Evolutionary conservation across 2,113 vertebrate species (phyloP), one percentile per base, ranked within the genome.

Genomic region (Pterocles gutturalis): DNA sequence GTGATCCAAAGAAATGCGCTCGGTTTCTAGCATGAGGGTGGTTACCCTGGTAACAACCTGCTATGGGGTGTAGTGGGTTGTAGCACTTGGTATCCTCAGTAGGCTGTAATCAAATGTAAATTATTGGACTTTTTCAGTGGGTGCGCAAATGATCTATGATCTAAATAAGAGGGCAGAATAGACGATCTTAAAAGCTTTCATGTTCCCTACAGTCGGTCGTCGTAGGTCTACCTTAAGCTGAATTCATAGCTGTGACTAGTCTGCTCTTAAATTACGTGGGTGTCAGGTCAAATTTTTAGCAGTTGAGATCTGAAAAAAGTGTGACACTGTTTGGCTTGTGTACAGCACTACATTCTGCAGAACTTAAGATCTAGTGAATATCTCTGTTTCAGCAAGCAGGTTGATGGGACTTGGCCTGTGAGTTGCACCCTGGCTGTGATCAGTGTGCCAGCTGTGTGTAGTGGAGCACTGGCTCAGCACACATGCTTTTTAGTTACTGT

Each of bases 251-350:
- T 64, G 0, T 46, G 51, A 84, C 18, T 54, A 77, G 31, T 22
- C 3, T 1, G 7, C 17, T 55, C 29, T 72, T 61, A 45, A 70
- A 21, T 83, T 12, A 28, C 18, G 3, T 3, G 22, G 12, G 13
- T 66, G 33, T 72, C 45, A 28, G 25, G 21, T 61, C 28, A 24
- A 10, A 72, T 72, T 13, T 24, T 13, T 24, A 41, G 18, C 12
- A 28, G n/a, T 5, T 64, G 28, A 81, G 28, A 61, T n/a, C 10
- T 0, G 0, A 49, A 45, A 34, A 3, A 2, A 1, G 8, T 24
- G 38, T 48, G 41, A 26, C 5, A 1, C n/a, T 38, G 24, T 75
- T 49, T 58, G 76, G 19, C 33, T 38, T 73, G 26, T 58, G 55
- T 53, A 31, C 2, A 4, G 3, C 25, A 3, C 70, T 10, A 0